phyloP scores from a whole-genome alignment of 2,113 vertebrate genomes.

The Mesocricetus auratus region DNA sequence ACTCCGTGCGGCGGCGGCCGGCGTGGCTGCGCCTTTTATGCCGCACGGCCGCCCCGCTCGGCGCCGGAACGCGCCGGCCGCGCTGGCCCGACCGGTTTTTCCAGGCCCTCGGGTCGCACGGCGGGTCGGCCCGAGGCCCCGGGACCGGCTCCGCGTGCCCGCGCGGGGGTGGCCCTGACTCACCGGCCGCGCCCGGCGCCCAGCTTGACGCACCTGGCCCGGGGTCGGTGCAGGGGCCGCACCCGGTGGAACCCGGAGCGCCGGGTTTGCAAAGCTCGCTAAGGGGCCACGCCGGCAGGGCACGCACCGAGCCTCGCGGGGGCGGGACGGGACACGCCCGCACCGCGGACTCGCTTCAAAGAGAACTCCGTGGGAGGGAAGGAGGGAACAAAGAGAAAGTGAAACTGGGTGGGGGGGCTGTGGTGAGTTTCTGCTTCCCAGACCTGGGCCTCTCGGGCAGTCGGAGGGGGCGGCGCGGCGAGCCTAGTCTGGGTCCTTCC shows the following conservation, averaged over 20 bases:
- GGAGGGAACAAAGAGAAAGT: slow-evolving; percentile 69
- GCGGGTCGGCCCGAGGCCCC: slow-evolving; percentile 32
- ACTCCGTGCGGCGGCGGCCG: not conserved
- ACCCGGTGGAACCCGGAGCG: not conserved
- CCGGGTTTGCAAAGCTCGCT: not conserved
- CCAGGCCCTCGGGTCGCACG: slow-evolving; percentile 57
- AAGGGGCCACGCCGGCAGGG: not conserved
- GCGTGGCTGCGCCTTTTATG: slow-evolving; percentile 61
- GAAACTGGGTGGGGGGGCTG: slow-evolving; percentile 59
- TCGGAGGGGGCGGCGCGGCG: not conserved
- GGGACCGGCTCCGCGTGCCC: slow-evolving; percentile 59
- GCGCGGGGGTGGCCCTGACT: slow-evolving; percentile 78
- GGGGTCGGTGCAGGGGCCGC: not conserved
- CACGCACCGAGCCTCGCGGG: not conserved
- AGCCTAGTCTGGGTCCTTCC: not conserved
- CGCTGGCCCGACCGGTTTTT: slow-evolving; percentile 67
- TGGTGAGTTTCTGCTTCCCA: not conserved
- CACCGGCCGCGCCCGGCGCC: slow-evolving; percentile 69
- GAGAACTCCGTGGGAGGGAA: slow-evolving; percentile 13
- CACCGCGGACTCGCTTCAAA: slow-evolving; percentile 51
- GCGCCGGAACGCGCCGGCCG: slow-evolving; percentile 53
- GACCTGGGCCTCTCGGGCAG: not conserved
- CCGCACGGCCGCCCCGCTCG: slow-evolving; percentile 13
- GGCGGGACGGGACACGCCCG: not conserved
- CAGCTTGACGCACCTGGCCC: slow-evolving; percentile 27